These are phyloP conservation scores for Phasianus colchicus DNA, from an alignment of 2,113 vertebrate genomes.

Conservation along the genomic window DNA sequence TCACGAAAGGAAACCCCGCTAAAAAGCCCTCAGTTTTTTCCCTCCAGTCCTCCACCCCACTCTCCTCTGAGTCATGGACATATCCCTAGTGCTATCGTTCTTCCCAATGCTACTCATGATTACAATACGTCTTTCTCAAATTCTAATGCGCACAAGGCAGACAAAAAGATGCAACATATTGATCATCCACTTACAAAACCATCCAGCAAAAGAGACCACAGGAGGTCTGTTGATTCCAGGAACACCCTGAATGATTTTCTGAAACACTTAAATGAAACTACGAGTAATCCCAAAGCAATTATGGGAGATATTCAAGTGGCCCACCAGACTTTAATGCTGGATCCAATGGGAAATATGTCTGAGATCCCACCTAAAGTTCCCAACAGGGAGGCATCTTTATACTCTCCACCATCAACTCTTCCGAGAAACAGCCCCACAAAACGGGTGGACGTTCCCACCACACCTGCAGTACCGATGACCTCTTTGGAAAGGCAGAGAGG, in stretches of 20 bases:
- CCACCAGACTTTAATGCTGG: slow-evolving; percentile 91
- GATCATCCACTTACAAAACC: slow-evolving; percentile 85
- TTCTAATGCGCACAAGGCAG: slow-evolving; percentile 87
- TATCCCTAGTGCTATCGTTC: slow-evolving; percentile 96
- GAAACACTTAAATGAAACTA: slow-evolving; percentile 94
- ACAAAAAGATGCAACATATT: slow-evolving; percentile 85
- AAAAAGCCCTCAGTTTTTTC: slow-evolving; percentile 91
- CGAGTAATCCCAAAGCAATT: slow-evolving; percentile 89
- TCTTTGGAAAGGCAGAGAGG: slow-evolving; percentile 94
- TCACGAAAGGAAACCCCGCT: slow-evolving; percentile 87
- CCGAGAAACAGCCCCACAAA: slow-evolving; percentile 97
- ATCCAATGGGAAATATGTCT: slow-evolving; percentile 90
- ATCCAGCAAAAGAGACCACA: slow-evolving; percentile 91
- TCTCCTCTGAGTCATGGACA: slow-evolving; percentile 89
- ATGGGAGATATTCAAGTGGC: slow-evolving; percentile 90
- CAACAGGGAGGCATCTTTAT: slow-evolving; percentile 94
- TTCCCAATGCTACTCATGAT: slow-evolving; percentile 96
- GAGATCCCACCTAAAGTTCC: slow-evolving; percentile 96
- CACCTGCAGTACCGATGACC: slow-evolving; percentile 90
- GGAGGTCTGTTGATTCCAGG: slow-evolving; percentile 93
- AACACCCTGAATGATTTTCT: slow-evolving; percentile 96
- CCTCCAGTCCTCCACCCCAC: slow-evolving; percentile 89
- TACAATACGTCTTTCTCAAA: slow-evolving; percentile 86
- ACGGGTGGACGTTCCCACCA: slow-evolving; percentile 92
- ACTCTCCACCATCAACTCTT: slow-evolving; percentile 95